phyloP scores from a whole-genome alignment of 92 coral and sea anemone species.

The Porites cylindrica region DNA sequence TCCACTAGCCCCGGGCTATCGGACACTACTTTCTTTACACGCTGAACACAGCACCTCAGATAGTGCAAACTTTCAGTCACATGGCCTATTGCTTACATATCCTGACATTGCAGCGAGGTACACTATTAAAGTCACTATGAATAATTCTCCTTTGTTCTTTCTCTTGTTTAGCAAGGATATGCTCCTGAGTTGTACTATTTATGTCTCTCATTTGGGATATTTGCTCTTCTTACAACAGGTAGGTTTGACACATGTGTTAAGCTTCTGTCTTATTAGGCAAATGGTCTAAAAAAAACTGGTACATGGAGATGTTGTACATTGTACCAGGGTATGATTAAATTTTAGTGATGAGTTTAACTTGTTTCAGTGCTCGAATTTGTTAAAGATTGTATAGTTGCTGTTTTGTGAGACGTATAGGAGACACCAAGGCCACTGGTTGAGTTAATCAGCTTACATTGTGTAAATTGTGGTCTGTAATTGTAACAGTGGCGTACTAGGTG shows the following conservation, averaged over 20 bases:
- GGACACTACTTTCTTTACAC: too few relatives aligned
- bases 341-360: too few relatives aligned
- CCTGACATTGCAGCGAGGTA: too few relatives aligned
- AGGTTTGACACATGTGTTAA: conserved; percentile 4
- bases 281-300: neutral
- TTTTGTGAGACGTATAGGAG: too few relatives aligned
- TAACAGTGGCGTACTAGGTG: too few relatives aligned
- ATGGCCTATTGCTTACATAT: neutral
- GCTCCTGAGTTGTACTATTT: conserved; percentile 89
- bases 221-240: conserved; percentile 90
- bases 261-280: too few relatives aligned
- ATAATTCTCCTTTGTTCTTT: neutral
- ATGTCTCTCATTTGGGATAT: conserved; percentile 91
- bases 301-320: neutral
- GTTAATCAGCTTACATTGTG: too few relatives aligned
- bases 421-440: too few relatives aligned
- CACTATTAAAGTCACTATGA: neutral
- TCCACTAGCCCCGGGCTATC: too few relatives aligned
- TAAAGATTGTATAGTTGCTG: too few relatives aligned
- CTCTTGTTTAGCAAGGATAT: conserved; percentile 55
- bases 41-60: too few relatives aligned
- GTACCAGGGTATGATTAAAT: neutral
- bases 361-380: neutral
- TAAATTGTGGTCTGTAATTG: too few relatives aligned
- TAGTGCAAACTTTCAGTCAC: neutral